A percentile compares a stretch with the other conserved stretches of the same genome.
phyloP scores from a whole-genome alignment of 2,888 invertebrate genomes.

The Molanna angustata region DNA sequence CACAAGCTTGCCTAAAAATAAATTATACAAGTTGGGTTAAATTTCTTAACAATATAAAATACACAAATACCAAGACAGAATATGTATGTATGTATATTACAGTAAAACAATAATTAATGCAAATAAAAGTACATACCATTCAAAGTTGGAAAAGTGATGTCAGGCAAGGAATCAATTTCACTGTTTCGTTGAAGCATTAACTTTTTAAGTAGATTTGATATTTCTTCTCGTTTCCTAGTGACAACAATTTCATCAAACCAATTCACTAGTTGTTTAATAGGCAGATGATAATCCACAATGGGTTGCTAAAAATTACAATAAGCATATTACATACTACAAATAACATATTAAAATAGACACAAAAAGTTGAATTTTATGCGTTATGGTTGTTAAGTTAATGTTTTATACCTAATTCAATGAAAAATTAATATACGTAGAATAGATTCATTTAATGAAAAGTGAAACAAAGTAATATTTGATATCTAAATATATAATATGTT shows the following conservation, averaged over 20 bases:
- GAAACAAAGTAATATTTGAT: too few species aligned
- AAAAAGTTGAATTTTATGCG: too few species aligned
- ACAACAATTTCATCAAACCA: constrained; percentile 89
- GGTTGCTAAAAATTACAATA: constrained; percentile 65
- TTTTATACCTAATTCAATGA: too few species aligned
- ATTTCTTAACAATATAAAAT: neutral
- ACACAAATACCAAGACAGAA: neutral
- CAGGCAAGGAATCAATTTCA: constrained; percentile 64
- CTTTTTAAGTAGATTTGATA: constrained; percentile 71
- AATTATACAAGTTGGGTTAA: constrained; percentile 22
- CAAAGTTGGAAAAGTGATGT: constrained; percentile 71
- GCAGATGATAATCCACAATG: constrained; percentile 75
- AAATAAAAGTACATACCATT: constrained; percentile 60
- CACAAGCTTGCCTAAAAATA: constrained; percentile 55
- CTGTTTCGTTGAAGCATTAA: constrained; percentile 73
- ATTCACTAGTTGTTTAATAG: constrained; percentile 75
- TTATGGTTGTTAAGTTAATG: too few species aligned
- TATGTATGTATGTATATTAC: too few species aligned
- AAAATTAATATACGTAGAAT: too few species aligned
- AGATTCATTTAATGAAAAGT: too few species aligned
- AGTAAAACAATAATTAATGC: too few species aligned
- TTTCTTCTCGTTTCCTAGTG: constrained; percentile 81
- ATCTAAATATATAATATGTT: too few species aligned
- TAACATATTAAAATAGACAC: too few species aligned
- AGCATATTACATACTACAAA: too few species aligned